These are phyloP conservation scores for Istiophorus platypterus DNA, from an alignment of 2,113 vertebrate genomes.

Conservation along the genomic window DNA sequence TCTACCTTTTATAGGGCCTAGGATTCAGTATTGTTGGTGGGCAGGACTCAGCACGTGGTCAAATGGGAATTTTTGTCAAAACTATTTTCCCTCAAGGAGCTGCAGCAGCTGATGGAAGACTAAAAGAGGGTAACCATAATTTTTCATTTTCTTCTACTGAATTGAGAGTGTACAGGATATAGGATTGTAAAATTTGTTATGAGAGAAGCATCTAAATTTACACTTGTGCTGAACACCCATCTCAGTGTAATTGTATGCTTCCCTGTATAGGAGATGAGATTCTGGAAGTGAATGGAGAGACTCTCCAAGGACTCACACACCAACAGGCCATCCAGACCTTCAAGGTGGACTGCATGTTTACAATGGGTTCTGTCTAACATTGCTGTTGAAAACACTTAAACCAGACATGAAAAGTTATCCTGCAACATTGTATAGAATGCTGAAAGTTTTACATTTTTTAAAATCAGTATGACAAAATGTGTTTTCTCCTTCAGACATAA, in stretches of 20 bases:
- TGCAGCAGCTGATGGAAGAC: slow-evolving; percentile 93
- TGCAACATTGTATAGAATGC: background rate
- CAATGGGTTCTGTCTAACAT: background rate
- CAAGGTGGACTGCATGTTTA: slow-evolving; percentile 87
- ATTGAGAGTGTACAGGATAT: background rate
- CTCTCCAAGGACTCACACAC: slow-evolving; percentile 95
- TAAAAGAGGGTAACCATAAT: slow-evolving; percentile 91
- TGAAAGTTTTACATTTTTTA: no score
- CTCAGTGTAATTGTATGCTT: background rate
- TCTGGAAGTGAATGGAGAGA: slow-evolving; percentile 96
- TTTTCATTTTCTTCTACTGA: background rate
- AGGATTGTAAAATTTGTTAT: background rate
- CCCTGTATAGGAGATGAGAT: slow-evolving; percentile 91
- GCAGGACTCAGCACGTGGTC: slow-evolving; percentile 94
- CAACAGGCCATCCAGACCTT: slow-evolving; percentile 98
- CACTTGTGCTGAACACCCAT: background rate
- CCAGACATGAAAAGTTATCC: no score
- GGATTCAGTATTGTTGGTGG: slow-evolving; percentile 98
- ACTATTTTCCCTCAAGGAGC: slow-evolving; percentile 96
- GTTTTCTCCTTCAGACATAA: no score
- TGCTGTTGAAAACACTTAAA: background rate
- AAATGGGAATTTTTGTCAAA: slow-evolving; percentile 99
- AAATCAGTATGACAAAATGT: no score
- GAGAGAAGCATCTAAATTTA: background rate
- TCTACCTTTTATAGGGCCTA: slow-evolving; percentile 85